Evolutionary conservation across 2,113 vertebrate genomes (phyloP), one percentile per base, ranked within the genome.

Genomic region (Pituophis catenifer): DNA sequence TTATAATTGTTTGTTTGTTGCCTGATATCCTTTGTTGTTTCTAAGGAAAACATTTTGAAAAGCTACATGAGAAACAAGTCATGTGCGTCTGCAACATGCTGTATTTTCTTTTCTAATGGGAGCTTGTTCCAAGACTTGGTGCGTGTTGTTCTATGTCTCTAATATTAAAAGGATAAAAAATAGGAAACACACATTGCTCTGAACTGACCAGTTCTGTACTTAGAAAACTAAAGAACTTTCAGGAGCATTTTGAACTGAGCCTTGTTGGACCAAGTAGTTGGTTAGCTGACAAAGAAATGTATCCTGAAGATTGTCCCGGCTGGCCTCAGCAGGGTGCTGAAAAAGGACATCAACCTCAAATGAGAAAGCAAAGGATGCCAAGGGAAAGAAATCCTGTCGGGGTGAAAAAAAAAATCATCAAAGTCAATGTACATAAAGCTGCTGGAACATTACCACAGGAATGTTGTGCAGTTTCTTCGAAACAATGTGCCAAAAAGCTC

Each of bases 341-440:
- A 58, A 90, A 48, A 91, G 54, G 75, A 86, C 29, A 81, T 13
- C 24, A 57, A 52, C 53, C 50, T 57, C 86, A 24, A 86, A 90
- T 29, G 44, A 17, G n/a, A 33, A n/a, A 23, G 55, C 48, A 38
- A 75, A 52, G 26, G 33, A 23, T 54, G 89, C 89, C 10, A 33
- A 90, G 23, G 54, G 75, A 89, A 54, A 48, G 44, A 65, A 75
- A 85, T 65, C 19, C 33, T 26, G 88, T 54, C 12, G 33, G 57
- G 19, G 12, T 21, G 57, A 58, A 19, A 70, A 59, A 91, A 88
- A 52, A 86, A 90, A 92, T 26, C 17, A 85, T 59, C 90, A 90
- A 81, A 62, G 55, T n/a, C 17, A 33, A 23, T 89, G 85, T 92
- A 87, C 86, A 87, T 92, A 86, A 92, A 88, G 52, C 75, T 90